These are phyloP conservation scores for Hipposideros armiger DNA, from an alignment of 2,113 vertebrate genomes.

Conservation along the genomic window DNA sequence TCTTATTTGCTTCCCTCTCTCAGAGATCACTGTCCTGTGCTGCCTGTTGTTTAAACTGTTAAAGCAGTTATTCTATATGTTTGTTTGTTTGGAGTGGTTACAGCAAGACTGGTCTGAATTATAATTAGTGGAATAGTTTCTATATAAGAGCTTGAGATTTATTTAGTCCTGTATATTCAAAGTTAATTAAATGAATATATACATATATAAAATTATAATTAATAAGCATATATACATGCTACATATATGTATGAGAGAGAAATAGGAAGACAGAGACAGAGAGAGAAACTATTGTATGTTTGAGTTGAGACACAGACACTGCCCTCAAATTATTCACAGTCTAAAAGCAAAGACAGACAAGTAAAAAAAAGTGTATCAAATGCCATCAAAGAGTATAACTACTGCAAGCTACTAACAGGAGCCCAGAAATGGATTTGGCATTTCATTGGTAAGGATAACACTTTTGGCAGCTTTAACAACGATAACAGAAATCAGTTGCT, in stretches of 20 bases:
- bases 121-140: background rate
- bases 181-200: background rate
- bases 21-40: background rate
- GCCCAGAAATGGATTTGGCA: background rate
- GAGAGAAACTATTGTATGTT: background rate
- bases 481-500: background rate
- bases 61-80: background rate
- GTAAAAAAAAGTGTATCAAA: background rate
- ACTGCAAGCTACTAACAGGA: background rate
- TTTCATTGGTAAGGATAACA: background rate
- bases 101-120: background rate
- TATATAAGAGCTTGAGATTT: background rate
- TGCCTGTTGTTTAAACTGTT: background rate
- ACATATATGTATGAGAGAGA: background rate
- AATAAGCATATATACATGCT: background rate
- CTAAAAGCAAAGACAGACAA: background rate
- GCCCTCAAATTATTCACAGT: background rate
- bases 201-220: too few relatives aligned
- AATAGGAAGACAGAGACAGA: background rate
- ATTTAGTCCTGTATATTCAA: background rate
- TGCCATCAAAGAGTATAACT: background rate
- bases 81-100: background rate
- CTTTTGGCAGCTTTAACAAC: background rate
- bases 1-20: background rate
- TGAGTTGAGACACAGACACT: background rate